Evolutionary conservation across 64 coral and sea anemone genomes (phyloP).

Genomic region (Astreopora myriophthalma): DNA sequence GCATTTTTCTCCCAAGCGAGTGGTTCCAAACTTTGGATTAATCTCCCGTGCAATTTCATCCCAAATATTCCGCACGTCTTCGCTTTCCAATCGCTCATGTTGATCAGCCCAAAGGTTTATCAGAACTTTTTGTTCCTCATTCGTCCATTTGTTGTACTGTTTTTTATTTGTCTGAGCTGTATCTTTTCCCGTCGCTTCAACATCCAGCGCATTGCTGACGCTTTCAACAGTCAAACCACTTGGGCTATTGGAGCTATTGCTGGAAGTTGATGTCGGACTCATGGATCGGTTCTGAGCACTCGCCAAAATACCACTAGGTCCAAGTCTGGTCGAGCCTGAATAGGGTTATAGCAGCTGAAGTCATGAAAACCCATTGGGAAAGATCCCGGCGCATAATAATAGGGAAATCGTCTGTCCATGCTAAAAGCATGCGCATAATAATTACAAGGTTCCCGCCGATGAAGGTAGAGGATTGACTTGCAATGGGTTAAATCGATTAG

Average conservation of each 20-base stretch:
- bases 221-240: not conserved
- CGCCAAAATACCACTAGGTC: not conserved
- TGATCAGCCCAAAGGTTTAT: not conserved
- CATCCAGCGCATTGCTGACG: not conserved
- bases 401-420: not conserved
- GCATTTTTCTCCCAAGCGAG: conserved; percentile 6
- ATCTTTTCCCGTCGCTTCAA: not conserved
- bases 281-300: not conserved
- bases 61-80: conserved; percentile 11
- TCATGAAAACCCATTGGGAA: not conserved
- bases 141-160: not conserved
- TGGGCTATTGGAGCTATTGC: not conserved
- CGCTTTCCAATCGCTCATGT: not conserved
- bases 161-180: not conserved
- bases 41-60: not conserved
- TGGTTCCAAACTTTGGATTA: not conserved
- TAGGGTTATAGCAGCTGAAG: not conserved
- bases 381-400: not conserved
- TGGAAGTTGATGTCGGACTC: not conserved
- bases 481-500: not conserved
- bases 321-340: not conserved
- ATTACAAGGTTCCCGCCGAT: not conserved
- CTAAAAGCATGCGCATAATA: not conserved
- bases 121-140: not conserved
- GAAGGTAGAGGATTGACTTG: not conserved